Evolutionary conservation across 2,797 vertebrate genomes (phyloP).

Genomic region (Pyrocephalus nanus): DNA sequence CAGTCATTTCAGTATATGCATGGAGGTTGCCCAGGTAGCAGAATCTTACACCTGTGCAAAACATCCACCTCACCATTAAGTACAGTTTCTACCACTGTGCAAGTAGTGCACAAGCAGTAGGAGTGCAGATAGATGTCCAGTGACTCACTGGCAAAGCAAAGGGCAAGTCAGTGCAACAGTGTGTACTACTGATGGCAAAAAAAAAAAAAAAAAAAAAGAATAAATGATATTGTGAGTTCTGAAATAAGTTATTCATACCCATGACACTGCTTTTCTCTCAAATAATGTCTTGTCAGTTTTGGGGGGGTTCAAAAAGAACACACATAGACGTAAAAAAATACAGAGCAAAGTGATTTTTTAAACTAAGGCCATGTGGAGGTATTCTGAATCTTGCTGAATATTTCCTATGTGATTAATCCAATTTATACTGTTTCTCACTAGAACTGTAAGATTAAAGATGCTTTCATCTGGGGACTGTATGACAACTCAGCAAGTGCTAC

Average conservation of each 20-base stretch:
- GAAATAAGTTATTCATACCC: background rate
- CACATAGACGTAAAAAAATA: background rate
- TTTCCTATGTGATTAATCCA: background rate
- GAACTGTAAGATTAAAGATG: background rate
- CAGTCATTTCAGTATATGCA: background rate
- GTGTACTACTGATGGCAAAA: background rate
- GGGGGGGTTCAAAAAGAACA: background rate
- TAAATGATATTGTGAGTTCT: background rate
- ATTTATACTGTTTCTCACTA: background rate
- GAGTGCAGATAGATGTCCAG: background rate
- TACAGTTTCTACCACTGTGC: background rate
- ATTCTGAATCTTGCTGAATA: background rate
- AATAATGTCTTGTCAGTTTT: background rate
- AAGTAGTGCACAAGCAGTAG: background rate
- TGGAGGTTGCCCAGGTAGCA: background rate
- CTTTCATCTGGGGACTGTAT: background rate
- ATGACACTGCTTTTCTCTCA: background rate
- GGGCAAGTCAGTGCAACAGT: background rate
- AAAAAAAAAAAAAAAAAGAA: background rate
- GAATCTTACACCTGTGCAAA: background rate
- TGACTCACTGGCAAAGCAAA: background rate
- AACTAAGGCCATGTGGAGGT: background rate
- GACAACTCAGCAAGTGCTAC: background rate
- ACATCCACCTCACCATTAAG: fast-evolving
- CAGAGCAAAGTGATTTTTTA: too few relatives aligned